A percentile compares a stretch with the other conserved stretches of the same genome.
These are phyloP conservation scores for Notiomystis cincta DNA, from an alignment of 2,113 vertebrate genomes.

Conservation along the genomic window DNA sequence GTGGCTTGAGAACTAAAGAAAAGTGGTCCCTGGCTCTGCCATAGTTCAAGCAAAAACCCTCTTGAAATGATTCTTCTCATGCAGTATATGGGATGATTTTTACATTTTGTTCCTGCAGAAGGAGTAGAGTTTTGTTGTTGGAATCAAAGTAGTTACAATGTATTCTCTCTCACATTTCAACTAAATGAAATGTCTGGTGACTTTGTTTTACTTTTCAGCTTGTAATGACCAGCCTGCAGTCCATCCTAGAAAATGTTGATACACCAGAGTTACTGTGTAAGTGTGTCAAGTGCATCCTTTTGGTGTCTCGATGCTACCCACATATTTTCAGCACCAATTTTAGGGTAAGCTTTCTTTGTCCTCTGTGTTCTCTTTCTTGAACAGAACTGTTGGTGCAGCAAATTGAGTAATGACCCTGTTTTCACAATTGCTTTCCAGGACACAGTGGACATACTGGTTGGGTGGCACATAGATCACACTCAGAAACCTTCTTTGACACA, in stretches of 20 bases:
- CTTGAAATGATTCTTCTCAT: not conserved
- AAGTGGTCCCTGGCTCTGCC: not conserved
- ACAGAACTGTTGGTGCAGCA: not conserved
- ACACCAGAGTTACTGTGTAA: constrained; percentile 97
- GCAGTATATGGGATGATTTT: not conserved
- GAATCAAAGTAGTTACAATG: not conserved
- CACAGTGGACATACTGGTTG: constrained; percentile 97
- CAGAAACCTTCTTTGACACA: constrained; percentile 91
- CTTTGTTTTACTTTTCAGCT: constrained; percentile 75
- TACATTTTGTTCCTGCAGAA: not conserved
- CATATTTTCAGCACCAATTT: constrained; percentile 99
- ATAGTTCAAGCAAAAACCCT: not conserved
- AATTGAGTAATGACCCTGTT: not conserved
- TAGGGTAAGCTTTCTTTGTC: constrained; percentile 77
- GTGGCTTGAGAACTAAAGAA: not conserved
- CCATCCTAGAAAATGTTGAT: constrained; percentile 96
- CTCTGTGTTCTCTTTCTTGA: not conserved
- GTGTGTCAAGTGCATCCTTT: constrained; percentile 94
- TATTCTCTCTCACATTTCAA: not conserved
- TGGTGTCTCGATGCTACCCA: constrained; percentile 94
- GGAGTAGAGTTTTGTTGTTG: not conserved
- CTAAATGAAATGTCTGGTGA: not conserved
- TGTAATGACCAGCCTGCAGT: constrained; percentile 97
- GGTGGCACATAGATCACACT: constrained; percentile 99
- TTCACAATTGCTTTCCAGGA: constrained; percentile 75